These are phyloP conservation scores for Tipula confusa DNA, from an alignment of 2,888 invertebrate species.

Conservation along the genomic window DNA sequence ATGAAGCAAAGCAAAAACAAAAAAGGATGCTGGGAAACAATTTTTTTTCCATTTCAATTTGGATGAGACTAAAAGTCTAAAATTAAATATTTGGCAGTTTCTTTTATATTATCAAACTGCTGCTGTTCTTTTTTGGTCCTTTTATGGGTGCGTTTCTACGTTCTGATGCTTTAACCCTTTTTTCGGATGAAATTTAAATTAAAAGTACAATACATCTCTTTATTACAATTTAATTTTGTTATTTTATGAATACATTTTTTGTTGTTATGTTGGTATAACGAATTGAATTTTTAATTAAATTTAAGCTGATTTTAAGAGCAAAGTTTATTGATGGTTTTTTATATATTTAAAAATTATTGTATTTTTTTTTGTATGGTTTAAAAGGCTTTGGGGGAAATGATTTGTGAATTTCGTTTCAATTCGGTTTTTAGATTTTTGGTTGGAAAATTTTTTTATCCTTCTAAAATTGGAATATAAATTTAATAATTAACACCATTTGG, in stretches of 20 bases:
- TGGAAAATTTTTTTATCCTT: neutral
- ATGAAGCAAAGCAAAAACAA: neutral
- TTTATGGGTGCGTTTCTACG: neutral
- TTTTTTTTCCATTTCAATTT: neutral
- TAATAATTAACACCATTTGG: constrained; percentile 7
- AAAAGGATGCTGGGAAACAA: neutral
- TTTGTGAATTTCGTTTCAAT: neutral
- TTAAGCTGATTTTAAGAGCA: constrained; percentile 3
- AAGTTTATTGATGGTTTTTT: constrained; percentile 4
- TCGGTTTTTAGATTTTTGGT: neutral
- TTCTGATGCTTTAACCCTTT: neutral
- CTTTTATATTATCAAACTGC: neutral
- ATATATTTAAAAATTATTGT: neutral
- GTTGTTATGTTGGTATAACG: neutral
- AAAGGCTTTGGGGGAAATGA: neutral
- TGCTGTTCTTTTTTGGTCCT: neutral
- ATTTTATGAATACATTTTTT: neutral
- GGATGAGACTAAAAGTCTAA: neutral
- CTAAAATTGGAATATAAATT: too few relatives aligned
- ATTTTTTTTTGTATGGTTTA: neutral
- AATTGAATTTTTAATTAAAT: constrained; percentile 25
- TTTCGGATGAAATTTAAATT: neutral
- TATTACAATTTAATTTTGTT: constrained; percentile 25
- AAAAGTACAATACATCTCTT: constrained; percentile 1
- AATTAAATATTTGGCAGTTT: neutral